Evolutionary conservation across 1,140 invertebrate genomes (phyloP).

Genomic region (Cotesia vestalis): DNA sequence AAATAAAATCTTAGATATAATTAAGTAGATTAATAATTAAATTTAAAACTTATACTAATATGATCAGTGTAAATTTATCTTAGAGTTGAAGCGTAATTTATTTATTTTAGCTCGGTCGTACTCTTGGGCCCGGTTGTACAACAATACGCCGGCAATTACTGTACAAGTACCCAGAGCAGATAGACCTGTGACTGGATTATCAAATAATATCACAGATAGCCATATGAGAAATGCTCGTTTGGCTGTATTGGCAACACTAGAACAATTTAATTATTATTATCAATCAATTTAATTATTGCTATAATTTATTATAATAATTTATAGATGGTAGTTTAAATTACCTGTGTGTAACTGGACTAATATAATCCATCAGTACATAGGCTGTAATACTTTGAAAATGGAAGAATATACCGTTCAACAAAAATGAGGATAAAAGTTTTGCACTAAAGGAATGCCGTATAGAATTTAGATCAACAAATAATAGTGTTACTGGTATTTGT

Average conservation of each 20-base stretch:
- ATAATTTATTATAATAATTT: neutral
- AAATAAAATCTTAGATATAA: neutral
- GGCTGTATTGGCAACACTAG: slow-evolving; percentile 86
- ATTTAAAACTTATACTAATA: neutral
- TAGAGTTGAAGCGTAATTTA: slow-evolving; percentile 53
- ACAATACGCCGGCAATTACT: slow-evolving; percentile 80
- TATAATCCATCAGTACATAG: slow-evolving; percentile 86
- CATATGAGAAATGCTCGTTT: slow-evolving; percentile 86
- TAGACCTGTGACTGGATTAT: slow-evolving; percentile 80
- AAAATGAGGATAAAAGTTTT: slow-evolving; percentile 71
- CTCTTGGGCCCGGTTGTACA: slow-evolving; percentile 80
- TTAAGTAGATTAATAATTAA: too few species aligned
- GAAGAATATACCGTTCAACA: slow-evolving; percentile 84
- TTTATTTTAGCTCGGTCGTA: slow-evolving; percentile 63
- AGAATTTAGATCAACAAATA: slow-evolving; percentile 73
- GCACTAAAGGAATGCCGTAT: slow-evolving; percentile 65
- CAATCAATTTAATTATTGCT: neutral
- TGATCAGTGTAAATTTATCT: slow-evolving; percentile 59
- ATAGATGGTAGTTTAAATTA: slow-evolving; percentile 54
- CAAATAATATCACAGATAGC: slow-evolving; percentile 83
- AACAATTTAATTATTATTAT: slow-evolving; percentile 47
- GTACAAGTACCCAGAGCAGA: slow-evolving; percentile 79
- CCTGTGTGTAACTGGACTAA: slow-evolving; percentile 89
- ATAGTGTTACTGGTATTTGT: slow-evolving; percentile 78
- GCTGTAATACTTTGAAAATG: slow-evolving; percentile 89